phyloP scores from a whole-genome alignment of 2,888 invertebrate species.

The Baronia brevicornis region DNA sequence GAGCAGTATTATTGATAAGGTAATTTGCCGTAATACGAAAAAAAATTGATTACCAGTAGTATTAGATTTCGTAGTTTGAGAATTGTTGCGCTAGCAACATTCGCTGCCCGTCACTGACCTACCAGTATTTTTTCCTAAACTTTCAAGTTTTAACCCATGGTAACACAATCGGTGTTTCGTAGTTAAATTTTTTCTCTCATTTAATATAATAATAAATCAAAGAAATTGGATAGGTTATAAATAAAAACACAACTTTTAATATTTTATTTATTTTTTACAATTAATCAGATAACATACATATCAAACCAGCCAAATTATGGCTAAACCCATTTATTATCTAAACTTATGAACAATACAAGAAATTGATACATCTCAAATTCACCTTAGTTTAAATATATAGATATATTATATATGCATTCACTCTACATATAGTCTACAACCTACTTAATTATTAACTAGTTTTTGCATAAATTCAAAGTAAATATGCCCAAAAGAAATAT shows the following conservation, averaged over 20 bases:
- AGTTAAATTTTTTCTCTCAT: conserved; percentile 7
- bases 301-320: conserved; percentile 76
- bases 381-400: conserved; percentile 71
- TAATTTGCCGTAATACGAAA: too few relatives aligned
- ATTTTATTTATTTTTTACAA: conserved; percentile 72
- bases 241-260: conserved; percentile 55
- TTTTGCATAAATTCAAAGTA: conserved; percentile 75
- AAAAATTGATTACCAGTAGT: too few relatives aligned
- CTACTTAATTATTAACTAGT: conserved; percentile 74
- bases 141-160: too few relatives aligned
- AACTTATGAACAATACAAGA: conserved; percentile 76
- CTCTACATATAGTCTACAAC: conserved; percentile 75
- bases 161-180: too few relatives aligned
- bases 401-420: conserved; percentile 74
- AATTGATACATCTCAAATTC: conserved; percentile 76
- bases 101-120: too few relatives aligned
- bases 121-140: too few relatives aligned
- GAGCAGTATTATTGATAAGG: too few relatives aligned
- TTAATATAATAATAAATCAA: conserved; percentile 1
- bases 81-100: too few relatives aligned
- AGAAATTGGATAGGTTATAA: conserved; percentile 27
- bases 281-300: conserved; percentile 76
- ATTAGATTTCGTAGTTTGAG: too few relatives aligned
- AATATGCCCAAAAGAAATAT: conserved; percentile 76
- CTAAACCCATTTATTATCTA: conserved; percentile 76